Evolutionary conservation across 1,140 invertebrate genomes (phyloP).

Genomic region (Drosophila auraria): DNA sequence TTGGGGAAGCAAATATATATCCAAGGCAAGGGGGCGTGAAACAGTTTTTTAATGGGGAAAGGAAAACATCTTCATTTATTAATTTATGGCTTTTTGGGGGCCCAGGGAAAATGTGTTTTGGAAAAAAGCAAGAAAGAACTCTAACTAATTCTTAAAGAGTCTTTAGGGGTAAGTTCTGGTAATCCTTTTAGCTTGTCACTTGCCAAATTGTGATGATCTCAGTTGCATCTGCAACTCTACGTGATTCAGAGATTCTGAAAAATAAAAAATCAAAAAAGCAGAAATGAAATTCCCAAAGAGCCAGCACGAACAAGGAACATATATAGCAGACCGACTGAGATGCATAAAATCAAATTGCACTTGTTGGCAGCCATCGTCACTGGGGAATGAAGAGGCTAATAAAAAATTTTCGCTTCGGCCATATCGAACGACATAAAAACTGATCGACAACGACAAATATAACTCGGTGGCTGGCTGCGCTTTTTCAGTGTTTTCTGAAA

Average conservation of each 20-base stretch:
- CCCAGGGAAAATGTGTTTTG: constrained; percentile 8
- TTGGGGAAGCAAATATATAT: constrained; percentile 4
- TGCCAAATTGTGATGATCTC: constrained; percentile 24
- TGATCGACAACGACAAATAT: constrained; percentile 84
- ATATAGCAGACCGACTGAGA: neutral
- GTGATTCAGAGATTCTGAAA: constrained; percentile 21
- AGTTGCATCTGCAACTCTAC: constrained; percentile 22
- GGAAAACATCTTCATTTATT: constrained; percentile 68
- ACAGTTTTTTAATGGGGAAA: constrained; percentile 51
- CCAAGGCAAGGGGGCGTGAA: constrained; percentile 14
- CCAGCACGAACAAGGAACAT: too few relatives aligned
- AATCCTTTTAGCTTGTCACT: neutral
- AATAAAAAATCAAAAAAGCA: neutral
- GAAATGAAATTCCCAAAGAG: too few relatives aligned
- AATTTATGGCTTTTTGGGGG: constrained; percentile 64
- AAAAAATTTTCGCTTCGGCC: constrained; percentile 78
- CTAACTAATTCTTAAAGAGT: neutral
- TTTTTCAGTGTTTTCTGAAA: constrained; percentile 22
- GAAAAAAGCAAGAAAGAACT: constrained; percentile 6
- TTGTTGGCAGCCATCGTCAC: constrained; percentile 74
- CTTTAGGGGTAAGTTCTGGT: too few relatives aligned
- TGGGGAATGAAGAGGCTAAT: constrained; percentile 67
- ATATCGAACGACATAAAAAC: constrained; percentile 83
- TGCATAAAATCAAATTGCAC: constrained; percentile 76
- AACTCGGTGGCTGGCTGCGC: constrained; percentile 50